phyloP scores from a whole-genome alignment of 2,888 invertebrate genomes.

The Encarsia formosa region DNA sequence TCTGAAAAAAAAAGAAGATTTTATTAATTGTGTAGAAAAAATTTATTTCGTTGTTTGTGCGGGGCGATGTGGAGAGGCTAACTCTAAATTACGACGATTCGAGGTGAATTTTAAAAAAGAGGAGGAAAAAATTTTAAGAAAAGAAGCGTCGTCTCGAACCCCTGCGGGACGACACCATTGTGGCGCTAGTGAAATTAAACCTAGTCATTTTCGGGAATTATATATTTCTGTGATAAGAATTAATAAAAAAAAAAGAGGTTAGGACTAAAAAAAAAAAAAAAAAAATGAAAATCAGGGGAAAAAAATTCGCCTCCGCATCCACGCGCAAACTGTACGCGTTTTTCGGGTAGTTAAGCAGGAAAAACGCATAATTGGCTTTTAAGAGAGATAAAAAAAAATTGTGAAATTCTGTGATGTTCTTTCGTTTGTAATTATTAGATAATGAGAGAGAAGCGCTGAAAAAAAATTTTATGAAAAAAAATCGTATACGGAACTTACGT shows the following conservation, averaged over 20 bases:
- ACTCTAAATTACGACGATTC: constrained; percentile 27
- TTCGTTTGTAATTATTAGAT: constrained; percentile 44
- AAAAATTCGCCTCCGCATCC: constrained; percentile 38
- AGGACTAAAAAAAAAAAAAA: constrained; percentile 15
- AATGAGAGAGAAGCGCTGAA: constrained; percentile 30
- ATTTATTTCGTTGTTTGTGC: constrained; percentile 27
- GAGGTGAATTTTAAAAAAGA: too few relatives aligned
- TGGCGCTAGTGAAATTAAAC: constrained; percentile 43
- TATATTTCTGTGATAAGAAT: constrained; percentile 49
- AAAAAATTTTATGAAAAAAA: constrained; percentile 33
- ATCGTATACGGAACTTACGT: constrained; percentile 47
- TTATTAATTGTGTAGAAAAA: too few relatives aligned
- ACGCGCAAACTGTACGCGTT: constrained; percentile 31
- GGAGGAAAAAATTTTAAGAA: constrained; percentile 19
- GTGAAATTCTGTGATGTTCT: constrained; percentile 52
- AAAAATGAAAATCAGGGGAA: constrained; percentile 17
- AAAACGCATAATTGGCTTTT: constrained; percentile 40
- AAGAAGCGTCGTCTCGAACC: too few relatives aligned
- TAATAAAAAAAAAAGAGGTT: constrained; percentile 21
- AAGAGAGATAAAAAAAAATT: constrained; percentile 31
- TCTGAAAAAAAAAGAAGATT: not conserved
- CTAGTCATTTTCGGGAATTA: constrained; percentile 50
- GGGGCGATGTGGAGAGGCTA: constrained; percentile 38
- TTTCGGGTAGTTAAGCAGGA: constrained; percentile 16
- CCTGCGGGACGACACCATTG: constrained; percentile 3